Percentiles rank a stretch among this genome's conserved stretches.
These are phyloP conservation scores for Drosophila peninsularis DNA, from an alignment of 2,888 invertebrate genomes.

Conservation along the genomic window DNA sequence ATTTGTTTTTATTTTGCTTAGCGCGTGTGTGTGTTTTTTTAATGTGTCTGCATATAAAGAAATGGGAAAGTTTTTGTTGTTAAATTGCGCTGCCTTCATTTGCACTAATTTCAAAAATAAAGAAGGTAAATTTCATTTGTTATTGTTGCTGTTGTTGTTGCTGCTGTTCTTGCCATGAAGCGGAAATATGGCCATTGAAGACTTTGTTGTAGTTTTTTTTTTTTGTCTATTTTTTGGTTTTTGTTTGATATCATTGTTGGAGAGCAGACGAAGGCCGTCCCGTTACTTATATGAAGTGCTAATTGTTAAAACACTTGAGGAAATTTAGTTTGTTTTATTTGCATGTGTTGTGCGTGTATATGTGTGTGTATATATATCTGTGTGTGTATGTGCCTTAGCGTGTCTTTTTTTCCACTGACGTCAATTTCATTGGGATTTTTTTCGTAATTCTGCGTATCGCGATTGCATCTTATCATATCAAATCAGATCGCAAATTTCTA, in stretches of 20 bases:
- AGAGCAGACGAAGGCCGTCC: conserved; percentile 49
- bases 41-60: conserved; percentile 25
- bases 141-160: conserved; percentile 14
- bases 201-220: conserved; percentile 2
- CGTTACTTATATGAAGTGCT: conserved; percentile 61
- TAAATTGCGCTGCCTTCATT: conserved; percentile 23
- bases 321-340: conserved; percentile 52
- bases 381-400: conserved; percentile 7
- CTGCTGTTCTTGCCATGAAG: conserved; percentile 10
- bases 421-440: conserved; percentile 42
- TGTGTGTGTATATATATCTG: conserved; percentile 23
- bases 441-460: conserved; percentile 3
- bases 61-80: conserved; percentile 23
- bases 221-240: neutral
- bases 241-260: conserved; percentile 28
- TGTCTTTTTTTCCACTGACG: conserved; percentile 44
- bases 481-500: conserved; percentile 12
- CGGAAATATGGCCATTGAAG: conserved; percentile 29
- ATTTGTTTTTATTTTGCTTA: conserved; percentile 16
- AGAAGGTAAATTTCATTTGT: conserved; percentile 19
- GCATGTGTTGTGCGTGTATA: conserved; percentile 19
- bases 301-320: conserved; percentile 59
- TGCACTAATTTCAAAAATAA: conserved; percentile 30
- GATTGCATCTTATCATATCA: conserved; percentile 35
- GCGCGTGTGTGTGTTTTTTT: neutral